Percentiles rank a stretch among this genome's conserved stretches.
Conservation (phyloP, 2,888 invertebrate genomes). For the Andricus quercusramuli region DNA sequence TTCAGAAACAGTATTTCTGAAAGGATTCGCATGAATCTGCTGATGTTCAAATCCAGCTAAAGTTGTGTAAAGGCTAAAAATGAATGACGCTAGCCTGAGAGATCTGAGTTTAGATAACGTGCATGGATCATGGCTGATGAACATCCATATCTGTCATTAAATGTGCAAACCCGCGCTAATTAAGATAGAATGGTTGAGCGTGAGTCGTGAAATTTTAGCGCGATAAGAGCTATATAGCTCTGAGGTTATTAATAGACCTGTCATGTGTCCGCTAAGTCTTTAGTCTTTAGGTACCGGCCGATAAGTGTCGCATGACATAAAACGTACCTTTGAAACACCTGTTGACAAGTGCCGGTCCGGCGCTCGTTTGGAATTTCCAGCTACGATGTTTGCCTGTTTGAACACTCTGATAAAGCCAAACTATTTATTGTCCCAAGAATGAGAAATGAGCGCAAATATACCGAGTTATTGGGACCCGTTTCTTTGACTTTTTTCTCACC, state of each 20-base stretch:
- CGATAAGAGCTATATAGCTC: slow-evolving; percentile 13
- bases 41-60: too few relatives aligned
- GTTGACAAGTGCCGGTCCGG: slow-evolving; percentile 50
- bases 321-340: slow-evolving; percentile 47
- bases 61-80: too few relatives aligned
- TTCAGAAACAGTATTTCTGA: background rate
- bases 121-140: background rate
- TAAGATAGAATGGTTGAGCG: background rate
- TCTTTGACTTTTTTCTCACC: background rate
- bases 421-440: slow-evolving; percentile 52
- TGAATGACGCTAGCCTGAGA: too few relatives aligned
- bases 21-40: background rate
- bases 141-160: slow-evolving; percentile 1
- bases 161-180: slow-evolving; percentile 10
- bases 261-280: slow-evolving; percentile 29
- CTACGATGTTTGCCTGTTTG: slow-evolving; percentile 54
- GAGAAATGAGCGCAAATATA: slow-evolving; percentile 42
- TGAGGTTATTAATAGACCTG: slow-evolving; percentile 32
- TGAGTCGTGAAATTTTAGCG: slow-evolving; percentile 34
- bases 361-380: slow-evolving; percentile 48
- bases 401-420: slow-evolving; percentile 52
- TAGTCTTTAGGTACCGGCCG: slow-evolving; percentile 34
- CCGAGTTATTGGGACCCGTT: slow-evolving; percentile 1
- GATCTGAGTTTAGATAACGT: background rate
- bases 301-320: slow-evolving; percentile 38